Conservation (phyloP, 2,113 vertebrate species). For the Vulpes ferrilata region DNA sequence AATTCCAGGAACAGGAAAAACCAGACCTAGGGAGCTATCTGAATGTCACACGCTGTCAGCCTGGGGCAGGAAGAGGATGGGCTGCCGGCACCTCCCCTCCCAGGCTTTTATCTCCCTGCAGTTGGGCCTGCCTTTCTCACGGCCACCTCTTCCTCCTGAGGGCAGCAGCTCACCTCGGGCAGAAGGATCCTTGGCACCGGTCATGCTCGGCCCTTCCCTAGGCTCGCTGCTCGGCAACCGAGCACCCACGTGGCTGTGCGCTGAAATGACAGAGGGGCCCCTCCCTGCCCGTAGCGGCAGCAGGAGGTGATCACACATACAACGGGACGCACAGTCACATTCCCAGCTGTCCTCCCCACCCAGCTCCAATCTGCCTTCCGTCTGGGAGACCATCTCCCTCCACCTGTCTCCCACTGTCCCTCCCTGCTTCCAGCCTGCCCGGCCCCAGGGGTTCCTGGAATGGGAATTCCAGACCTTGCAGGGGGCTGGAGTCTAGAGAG, state of each 20-base stretch:
- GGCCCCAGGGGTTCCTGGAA: not conserved
- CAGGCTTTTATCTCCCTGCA: not conserved
- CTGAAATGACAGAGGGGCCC: not conserved
- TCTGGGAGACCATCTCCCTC: slow-evolving; percentile 69
- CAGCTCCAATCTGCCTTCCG: slow-evolving; percentile 69
- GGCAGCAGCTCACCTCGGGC: not conserved
- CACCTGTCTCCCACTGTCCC: not conserved
- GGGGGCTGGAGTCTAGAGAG: no score
- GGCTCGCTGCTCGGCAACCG: not conserved
- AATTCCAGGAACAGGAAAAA: slow-evolving; percentile 57
- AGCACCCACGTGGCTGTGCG: rapidly evolving
- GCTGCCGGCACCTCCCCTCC: not conserved
- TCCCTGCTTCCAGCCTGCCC: not conserved
- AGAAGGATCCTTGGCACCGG: not conserved
- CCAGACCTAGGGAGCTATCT: not conserved
- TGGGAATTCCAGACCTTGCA: not conserved
- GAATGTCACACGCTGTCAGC: not conserved
- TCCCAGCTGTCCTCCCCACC: slow-evolving; percentile 71
- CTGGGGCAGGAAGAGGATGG: not conserved
- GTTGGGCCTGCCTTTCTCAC: not conserved
- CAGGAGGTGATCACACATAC: not conserved
- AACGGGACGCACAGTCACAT: slow-evolving; percentile 74
- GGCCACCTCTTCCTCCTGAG: not conserved
- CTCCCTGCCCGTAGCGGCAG: not conserved
- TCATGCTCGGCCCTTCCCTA: not conserved